Evolutionary conservation across 2,888 invertebrate genomes (phyloP).

Genomic region (Choristoneura rosaceana): DNA sequence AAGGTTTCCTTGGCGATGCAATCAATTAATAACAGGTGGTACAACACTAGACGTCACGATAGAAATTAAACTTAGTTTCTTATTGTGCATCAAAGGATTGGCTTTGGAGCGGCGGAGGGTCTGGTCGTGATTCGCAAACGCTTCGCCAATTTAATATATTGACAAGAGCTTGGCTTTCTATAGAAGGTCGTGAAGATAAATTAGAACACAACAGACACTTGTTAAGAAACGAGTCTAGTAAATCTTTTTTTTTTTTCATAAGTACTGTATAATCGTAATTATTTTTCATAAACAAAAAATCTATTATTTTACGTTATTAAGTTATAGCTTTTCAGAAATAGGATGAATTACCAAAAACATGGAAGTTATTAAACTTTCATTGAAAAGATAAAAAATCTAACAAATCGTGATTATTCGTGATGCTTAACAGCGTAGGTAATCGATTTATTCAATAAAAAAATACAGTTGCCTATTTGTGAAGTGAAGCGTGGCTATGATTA

Average conservation of each 20-base stretch:
- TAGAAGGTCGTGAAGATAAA: slow-evolving; percentile 34
- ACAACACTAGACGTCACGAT: slow-evolving; percentile 61
- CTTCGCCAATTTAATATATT: slow-evolving; percentile 65
- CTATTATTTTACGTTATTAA: no score
- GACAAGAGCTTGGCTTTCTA: slow-evolving; percentile 48
- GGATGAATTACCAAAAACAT: no score
- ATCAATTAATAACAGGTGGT: slow-evolving; percentile 68
- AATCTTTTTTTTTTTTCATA: slow-evolving; percentile 2
- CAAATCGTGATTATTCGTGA: slow-evolving; percentile 21
- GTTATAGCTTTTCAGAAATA: slow-evolving; percentile 5
- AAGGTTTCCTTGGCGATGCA: slow-evolving; percentile 51
- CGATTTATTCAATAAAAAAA: slow-evolving; percentile 32
- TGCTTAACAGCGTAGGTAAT: slow-evolving; percentile 23
- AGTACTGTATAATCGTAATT: no score
- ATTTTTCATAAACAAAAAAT: no score
- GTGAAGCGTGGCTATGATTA: slow-evolving; percentile 38
- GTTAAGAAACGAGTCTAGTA: slow-evolving; percentile 9
- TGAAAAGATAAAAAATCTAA: background rate
- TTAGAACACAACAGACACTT: slow-evolving; percentile 22
- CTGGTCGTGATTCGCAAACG: slow-evolving; percentile 66
- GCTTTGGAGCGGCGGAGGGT: slow-evolving; percentile 45
- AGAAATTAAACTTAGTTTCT: slow-evolving; percentile 67
- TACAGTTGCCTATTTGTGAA: slow-evolving; percentile 33
- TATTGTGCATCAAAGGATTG: slow-evolving; percentile 57
- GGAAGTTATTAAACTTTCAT: background rate